phyloP scores from a whole-genome alignment of 2,797 vertebrate species.

The Malurus leucopterus region DNA sequence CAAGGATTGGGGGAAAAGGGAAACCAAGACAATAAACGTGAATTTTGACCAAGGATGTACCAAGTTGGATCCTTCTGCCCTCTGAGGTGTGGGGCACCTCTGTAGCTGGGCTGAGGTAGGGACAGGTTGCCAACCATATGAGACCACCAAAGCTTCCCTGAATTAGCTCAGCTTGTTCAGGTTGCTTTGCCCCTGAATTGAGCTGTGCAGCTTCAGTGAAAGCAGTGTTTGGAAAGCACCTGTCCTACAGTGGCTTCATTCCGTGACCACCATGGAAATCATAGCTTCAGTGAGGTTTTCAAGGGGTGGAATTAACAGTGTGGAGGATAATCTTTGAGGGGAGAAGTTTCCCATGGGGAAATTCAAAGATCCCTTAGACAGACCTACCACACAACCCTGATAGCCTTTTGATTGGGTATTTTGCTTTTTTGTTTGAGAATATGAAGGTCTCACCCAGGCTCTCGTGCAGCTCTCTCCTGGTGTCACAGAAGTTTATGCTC shows the following conservation, averaged over 20 bases:
- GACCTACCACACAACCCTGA: background rate
- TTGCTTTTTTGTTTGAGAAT: background rate
- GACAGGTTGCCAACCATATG: rapidly evolving
- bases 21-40: background rate
- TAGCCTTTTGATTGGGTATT: background rate
- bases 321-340: background rate
- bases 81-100: background rate
- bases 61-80: background rate
- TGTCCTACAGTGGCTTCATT: background rate
- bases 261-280: background rate
- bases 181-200: background rate
- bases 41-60: background rate
- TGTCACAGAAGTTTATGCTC: background rate
- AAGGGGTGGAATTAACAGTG: background rate
- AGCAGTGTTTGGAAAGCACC: background rate
- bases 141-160: background rate
- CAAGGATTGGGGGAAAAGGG: background rate
- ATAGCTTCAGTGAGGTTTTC: background rate
- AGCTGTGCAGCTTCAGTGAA: background rate
- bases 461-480: background rate
- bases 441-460: background rate
- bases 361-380: background rate
- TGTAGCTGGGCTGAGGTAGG: background rate
- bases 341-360: background rate
- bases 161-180: background rate